Evolutionary conservation across 2,888 invertebrate genomes (phyloP), one percentile per base, ranked within the genome.

Genomic region (Oxystoma pomonae): DNA sequence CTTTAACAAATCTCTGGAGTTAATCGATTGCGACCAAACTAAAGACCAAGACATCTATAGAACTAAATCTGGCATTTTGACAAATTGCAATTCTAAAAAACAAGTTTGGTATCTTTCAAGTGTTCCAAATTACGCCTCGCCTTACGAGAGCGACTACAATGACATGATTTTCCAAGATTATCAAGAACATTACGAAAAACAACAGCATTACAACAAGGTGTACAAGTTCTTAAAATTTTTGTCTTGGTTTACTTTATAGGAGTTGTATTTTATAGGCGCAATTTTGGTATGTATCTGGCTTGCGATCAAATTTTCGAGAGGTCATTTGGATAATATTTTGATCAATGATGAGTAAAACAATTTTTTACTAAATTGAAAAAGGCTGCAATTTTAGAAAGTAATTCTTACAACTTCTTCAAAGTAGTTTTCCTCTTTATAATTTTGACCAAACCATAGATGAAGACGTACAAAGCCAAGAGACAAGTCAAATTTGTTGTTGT

Each of bases 11-110:
- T 76, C 79, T 0, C 77, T 92, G 18, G 76, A 84, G 50, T 74
- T 90, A 16, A 68, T 61, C 9, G 67, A 58, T 22, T 58, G 35
- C 12, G 20, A 56, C 20, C 18, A 18, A 56, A 56, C 18, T 18
- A 56, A 18, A 56, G 17, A 19, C 16, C 2, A 19, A 2, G 19
- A 35, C 49, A 16, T 12, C 16, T 55, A 82, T 85, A 1, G 84
- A 90, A 74, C 92, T 92, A 74, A 86, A 90, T 76, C 85, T 85
- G 71, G 70, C 16, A 63, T 86, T 59, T 81, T 86, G 20, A 87
- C 87, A 0, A 88, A 89, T 73, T 90, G 90, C 74, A 81, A 84
- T 65, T 74, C 75, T 3, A 76, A 81, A 1, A 81, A 83, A 71
- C 76, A 81, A 1, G 81, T 90, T 9, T 79, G 82, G 62, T 90